Base-by-base conservation (phyloP, 2,888 invertebrate genomes). In the Eilema depressum region DNA sequence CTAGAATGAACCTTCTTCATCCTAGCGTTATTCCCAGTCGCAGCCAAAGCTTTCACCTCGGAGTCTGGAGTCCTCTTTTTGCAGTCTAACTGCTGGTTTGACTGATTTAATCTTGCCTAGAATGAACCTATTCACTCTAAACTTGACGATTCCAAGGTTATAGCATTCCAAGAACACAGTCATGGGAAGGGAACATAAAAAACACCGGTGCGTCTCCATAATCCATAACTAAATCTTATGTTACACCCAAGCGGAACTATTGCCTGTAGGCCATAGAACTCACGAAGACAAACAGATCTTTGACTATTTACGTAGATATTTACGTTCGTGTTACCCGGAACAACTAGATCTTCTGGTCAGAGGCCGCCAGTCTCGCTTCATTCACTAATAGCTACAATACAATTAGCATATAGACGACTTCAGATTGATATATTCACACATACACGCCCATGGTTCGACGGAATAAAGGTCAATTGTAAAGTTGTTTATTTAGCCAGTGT, bases 381-480 rank as follows among this genome's bases (percentile, higher is more conserved):
- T 61, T 63, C 56, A 69, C 53, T 53, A 53, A 53, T 53, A 53
- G 53, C 20, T n/a, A 53, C 20, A 65, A 59, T 65, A 20, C 11
- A 59, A 66, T 57, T 59, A 33, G 33, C 17, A 28, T 56, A 57
- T 1, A 30, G 25, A 59, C 59, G 56, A 20, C 26, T 65, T 53
- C 20, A 53, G 59, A 59, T 26, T 65, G 53, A 47, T 47, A 53
- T 53, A 62, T 20, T 47, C 41, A 61, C 66, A 30, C 28, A 30
- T 61, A 61, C 30, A 33, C 61, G 33, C 25, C 17, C 17, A 25
- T 23, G 14, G 12, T 4, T 57, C 25, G 25, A 57, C 47, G 53
- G 53, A 53, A 59, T 59, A 61, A 26, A 28, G 30, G 28, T 61
- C 20, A 61, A 26, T 37, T 59, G 61, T 28, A 57, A n/a, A 3